Percentiles rank a stretch among this genome's conserved stretches.
phyloP scores from a whole-genome alignment of 2,113 vertebrate genomes.

The Eulemur macaco region DNA sequence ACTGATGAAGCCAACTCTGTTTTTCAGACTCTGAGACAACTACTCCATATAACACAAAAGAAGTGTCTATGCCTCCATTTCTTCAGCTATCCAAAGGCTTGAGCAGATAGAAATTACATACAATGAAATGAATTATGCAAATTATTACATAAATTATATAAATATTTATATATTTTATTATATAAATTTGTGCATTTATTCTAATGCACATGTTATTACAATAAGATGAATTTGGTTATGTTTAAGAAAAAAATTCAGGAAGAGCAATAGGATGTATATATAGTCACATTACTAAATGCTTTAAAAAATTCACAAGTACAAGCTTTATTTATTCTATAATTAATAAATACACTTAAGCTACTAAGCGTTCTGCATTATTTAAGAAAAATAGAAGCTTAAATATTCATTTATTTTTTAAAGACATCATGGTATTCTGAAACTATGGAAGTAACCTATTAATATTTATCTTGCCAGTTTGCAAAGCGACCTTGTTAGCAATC shows the following conservation, averaged over 20 bases:
- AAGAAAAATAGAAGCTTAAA: background rate
- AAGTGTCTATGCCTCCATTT: background rate
- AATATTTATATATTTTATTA: background rate
- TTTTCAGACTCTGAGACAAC: background rate
- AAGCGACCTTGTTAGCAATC: background rate
- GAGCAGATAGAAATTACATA: background rate
- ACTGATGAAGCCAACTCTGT: background rate
- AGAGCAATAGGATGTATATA: background rate
- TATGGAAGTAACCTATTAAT: background rate
- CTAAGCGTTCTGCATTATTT: background rate
- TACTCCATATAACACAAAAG: background rate
- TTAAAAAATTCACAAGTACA: background rate
- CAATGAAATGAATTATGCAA: background rate
- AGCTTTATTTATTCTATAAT: constrained; percentile 2
- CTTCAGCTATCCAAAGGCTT: background rate
- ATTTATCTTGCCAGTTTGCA: background rate
- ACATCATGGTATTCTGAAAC: background rate
- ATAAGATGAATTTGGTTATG: background rate
- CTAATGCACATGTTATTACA: background rate
- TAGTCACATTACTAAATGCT: background rate
- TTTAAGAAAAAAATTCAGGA: constrained; percentile 21
- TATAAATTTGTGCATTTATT: background rate
- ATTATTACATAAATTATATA: background rate
- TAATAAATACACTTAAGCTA: background rate
- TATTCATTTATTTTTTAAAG: background rate